Percentiles rank a stretch among this genome's conserved stretches.
Conservation (phyloP, 2,888 invertebrate genomes). For the Pseudococcus jackbeardsleyi region DNA sequence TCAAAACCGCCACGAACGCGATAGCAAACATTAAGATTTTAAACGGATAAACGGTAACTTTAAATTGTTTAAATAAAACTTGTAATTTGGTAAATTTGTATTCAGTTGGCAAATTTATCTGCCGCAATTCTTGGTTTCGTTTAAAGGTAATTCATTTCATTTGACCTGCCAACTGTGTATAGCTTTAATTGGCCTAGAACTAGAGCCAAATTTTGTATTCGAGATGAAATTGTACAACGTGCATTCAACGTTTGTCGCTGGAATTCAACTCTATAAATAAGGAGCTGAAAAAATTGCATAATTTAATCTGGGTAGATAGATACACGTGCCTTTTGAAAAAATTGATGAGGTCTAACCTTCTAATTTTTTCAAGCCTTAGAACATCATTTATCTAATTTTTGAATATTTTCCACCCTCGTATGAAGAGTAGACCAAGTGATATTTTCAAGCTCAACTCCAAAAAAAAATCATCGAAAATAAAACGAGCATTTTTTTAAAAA, state of each 20-base stretch:
- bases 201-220: constrained; percentile 1
- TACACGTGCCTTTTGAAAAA: background rate
- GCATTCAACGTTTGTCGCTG: background rate
- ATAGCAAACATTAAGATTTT: background rate
- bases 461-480: too few species aligned
- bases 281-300: background rate
- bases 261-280: background rate
- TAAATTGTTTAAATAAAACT: constrained; percentile 33
- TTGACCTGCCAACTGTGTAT: background rate
- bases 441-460: too few species aligned
- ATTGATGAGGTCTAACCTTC: too few species aligned
- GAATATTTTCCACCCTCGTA: too few species aligned
- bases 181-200: background rate
- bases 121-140: background rate
- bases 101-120: constrained; percentile 29
- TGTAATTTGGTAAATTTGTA: background rate
- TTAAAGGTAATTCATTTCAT: constrained; percentile 35
- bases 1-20: background rate
- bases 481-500: too few species aligned
- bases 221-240: background rate
- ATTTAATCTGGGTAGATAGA: background rate
- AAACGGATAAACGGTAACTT: background rate
- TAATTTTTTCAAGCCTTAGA: too few species aligned
- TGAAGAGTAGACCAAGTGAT: too few species aligned
- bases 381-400: too few species aligned